Evolutionary conservation across 2,113 vertebrate genomes (phyloP), one percentile per base, ranked within the genome.

Genomic region (Actenoides hombroni): DNA sequence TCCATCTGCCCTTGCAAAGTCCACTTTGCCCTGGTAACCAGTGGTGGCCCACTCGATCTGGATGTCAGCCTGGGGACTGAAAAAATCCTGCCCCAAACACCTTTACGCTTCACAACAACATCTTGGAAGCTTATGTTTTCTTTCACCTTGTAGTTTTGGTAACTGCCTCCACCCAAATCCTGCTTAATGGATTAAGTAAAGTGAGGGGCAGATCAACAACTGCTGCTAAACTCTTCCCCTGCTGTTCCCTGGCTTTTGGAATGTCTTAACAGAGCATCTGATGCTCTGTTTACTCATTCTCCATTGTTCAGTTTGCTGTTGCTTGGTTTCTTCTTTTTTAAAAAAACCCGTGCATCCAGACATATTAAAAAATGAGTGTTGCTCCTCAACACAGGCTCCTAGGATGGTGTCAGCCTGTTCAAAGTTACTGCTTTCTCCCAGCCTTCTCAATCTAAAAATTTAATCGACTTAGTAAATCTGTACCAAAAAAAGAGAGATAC

Each of bases 21-120:
- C 75, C 5, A 0, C 51, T 63, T 44, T 39, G 46, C 23, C 29
- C 57, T 42, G 51, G 37, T 70, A 21, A 5, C 51, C 16, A 23
- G 17, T 4, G 6, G 12, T 25, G 44, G 29, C 44, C 44, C 8
- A 2, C 26, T 68, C 0, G 2, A 11, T 49, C 68, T 64, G 79
- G 26, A 5, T 19, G 16, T 40, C 63, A 57, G 68, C 14, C 17
- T 73, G 33, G 13, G 31, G 35, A 24, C 69, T 67, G 40, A 28
- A 65, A 33, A 71, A 67, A 37, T 42, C 60, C 49, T 48, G 73
- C 13, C 37, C 13, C n/a, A 46, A 44, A 48, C 25, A 48, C 7
- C 31, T 74, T 20, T 26, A 0, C 0, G 0, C 28, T 54, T 78
- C 28, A 78, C 1, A 13, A 8, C 24, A 54, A 7, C 4, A 10